Evolutionary conservation across 2,113 vertebrate genomes (phyloP).

Genomic region (Procavia capensis): DNA sequence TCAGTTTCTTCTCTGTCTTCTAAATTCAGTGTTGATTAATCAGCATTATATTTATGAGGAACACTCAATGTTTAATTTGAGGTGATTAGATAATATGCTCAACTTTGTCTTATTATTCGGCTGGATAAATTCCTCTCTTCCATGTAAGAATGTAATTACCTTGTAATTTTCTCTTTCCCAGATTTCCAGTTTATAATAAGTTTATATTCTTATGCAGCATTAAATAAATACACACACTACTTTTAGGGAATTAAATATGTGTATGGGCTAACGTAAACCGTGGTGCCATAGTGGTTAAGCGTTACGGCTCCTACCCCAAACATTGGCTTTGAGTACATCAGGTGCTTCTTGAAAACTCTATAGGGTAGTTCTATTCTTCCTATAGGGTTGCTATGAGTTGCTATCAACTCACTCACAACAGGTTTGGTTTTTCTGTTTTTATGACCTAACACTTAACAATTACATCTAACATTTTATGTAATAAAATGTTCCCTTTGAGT

Average conservation of each 20-base stretch:
- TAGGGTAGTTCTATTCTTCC: no score
- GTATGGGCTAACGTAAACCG: background rate
- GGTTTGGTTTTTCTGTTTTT: no score
- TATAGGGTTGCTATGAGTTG: no score
- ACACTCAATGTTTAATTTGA: background rate
- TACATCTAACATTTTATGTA: background rate
- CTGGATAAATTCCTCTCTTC: background rate
- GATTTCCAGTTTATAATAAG: background rate
- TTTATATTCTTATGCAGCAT: background rate
- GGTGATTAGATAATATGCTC: background rate
- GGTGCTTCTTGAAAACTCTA: no score
- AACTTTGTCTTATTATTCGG: background rate
- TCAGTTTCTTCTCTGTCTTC: conserved; percentile 41
- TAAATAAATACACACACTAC: background rate
- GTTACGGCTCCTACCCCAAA: no score
- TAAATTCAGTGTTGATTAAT: background rate
- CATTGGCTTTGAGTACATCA: no score
- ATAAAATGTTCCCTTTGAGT: background rate
- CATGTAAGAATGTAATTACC: conserved; percentile 6
- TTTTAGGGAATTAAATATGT: conserved; percentile 5
- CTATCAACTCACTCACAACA: no score
- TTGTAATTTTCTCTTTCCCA: background rate
- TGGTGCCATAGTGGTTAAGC: no score
- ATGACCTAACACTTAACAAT: background rate
- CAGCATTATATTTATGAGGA: background rate